Evolutionary conservation across 2,888 invertebrate genomes (phyloP).

Genomic region (Acleris holmiana): DNA sequence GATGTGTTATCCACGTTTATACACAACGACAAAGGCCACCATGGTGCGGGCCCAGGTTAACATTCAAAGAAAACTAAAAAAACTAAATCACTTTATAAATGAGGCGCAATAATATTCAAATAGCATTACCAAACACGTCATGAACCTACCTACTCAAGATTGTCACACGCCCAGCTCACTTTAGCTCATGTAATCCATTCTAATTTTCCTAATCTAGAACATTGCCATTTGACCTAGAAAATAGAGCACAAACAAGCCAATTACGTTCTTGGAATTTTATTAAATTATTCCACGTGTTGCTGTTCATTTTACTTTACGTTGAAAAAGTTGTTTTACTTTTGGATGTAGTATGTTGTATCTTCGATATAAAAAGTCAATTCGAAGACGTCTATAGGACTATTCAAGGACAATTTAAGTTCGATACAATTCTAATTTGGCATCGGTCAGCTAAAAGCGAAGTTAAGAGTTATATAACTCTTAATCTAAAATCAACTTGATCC

Average conservation of each 20-base stretch:
- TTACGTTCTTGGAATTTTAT: slow-evolving; percentile 20
- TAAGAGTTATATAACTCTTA: neutral
- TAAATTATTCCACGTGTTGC: slow-evolving; percentile 23
- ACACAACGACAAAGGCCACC: too few species aligned
- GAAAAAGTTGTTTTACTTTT: neutral
- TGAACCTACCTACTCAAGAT: slow-evolving; percentile 1
- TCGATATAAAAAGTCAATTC: neutral
- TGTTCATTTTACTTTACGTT: neutral
- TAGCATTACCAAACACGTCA: neutral
- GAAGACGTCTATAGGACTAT: slow-evolving; percentile 1
- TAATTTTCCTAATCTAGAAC: slow-evolving; percentile 46
- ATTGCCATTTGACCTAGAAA: slow-evolving; percentile 49
- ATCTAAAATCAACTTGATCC: too few species aligned
- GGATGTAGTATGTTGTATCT: neutral
- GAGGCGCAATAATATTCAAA: slow-evolving; percentile 4
- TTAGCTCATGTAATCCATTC: slow-evolving; percentile 42
- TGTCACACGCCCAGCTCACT: slow-evolving; percentile 24
- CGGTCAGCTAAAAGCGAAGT: neutral
- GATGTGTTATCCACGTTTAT: too few species aligned
- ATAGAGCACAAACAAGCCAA: slow-evolving; percentile 30
- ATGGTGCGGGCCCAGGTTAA: too few species aligned
- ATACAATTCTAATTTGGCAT: neutral
- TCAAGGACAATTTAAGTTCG: neutral
- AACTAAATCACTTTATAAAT: too few species aligned
- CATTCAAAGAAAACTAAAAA: too few species aligned